phyloP scores from a whole-genome alignment of 2,888 invertebrate species.

The Hemaris fuciformis region DNA sequence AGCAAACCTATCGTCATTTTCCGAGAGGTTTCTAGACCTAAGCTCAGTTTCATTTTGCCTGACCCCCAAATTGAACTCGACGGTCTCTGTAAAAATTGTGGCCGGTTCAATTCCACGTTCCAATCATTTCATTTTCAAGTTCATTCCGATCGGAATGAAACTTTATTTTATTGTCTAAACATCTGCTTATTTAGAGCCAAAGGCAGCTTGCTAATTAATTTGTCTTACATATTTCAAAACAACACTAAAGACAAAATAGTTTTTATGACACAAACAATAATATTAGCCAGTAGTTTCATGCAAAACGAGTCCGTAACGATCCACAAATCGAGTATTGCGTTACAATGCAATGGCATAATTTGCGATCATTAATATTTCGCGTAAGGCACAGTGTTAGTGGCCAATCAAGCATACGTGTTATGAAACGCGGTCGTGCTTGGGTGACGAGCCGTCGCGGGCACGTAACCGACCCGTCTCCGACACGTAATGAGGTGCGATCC shows the following conservation, averaged over 20 bases:
- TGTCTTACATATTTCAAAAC: too few relatives aligned
- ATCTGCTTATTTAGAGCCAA: too few relatives aligned
- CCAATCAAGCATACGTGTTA: conserved; percentile 23
- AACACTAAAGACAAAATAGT: neutral
- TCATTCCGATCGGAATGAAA: too few relatives aligned
- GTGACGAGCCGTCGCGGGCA: neutral
- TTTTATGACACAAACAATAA: neutral
- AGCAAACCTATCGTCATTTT: too few relatives aligned
- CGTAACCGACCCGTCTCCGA: conserved; percentile 4
- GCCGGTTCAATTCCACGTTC: too few relatives aligned
- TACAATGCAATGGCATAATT: neutral
- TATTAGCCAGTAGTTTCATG: neutral
- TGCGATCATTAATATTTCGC: conserved; percentile 4
- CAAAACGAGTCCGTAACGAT: neutral
- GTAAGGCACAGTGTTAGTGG: conserved; percentile 9
- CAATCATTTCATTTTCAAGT: too few relatives aligned
- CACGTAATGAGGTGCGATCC: conserved; percentile 3
- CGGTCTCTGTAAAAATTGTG: too few relatives aligned
- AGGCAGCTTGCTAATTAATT: too few relatives aligned
- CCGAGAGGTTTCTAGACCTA: too few relatives aligned
- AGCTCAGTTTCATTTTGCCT: too few relatives aligned
- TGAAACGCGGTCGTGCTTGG: conserved; percentile 19
- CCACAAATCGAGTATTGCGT: neutral
- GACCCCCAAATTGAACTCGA: too few relatives aligned
- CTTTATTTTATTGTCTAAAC: too few relatives aligned